Percentiles rank a stretch among this genome's conserved stretches.
Evolutionary conservation across 1,140 invertebrate genomes (phyloP).

Genomic region (Platyscapa corneri): DNA sequence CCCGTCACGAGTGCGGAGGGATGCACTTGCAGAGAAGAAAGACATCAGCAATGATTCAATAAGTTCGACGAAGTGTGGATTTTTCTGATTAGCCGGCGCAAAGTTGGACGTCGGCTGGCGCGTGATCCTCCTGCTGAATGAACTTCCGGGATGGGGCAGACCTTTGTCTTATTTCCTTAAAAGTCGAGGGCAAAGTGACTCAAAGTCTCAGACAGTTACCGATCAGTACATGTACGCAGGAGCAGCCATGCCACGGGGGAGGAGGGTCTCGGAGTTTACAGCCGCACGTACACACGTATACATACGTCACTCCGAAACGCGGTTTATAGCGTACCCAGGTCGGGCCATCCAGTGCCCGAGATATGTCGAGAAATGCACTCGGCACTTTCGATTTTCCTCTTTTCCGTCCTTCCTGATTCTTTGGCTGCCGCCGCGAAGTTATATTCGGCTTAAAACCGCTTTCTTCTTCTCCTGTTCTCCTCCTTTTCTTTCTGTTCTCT

Average conservation of each 20-base stretch:
- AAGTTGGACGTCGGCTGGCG: slow-evolving; percentile 65
- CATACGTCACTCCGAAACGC: no score
- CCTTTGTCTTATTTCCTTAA: slow-evolving; percentile 64
- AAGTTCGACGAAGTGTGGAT: slow-evolving; percentile 66
- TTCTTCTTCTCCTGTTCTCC: neutral
- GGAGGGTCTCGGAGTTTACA: no score
- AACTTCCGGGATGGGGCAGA: slow-evolving; percentile 45
- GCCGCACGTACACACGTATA: no score
- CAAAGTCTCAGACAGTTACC: neutral
- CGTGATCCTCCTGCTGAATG: slow-evolving; percentile 68
- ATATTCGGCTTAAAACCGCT: neutral
- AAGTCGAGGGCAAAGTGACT: slow-evolving; percentile 52
- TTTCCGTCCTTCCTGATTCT: neutral
- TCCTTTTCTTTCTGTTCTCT: no score
- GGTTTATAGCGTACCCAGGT: no score
- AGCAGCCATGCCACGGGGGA: no score
- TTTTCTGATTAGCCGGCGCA: slow-evolving; percentile 69
- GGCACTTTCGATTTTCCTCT: slow-evolving; percentile 46
- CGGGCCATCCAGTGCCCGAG: no score
- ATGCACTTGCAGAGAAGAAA: neutral
- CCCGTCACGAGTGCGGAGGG: neutral
- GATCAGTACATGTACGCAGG: slow-evolving; percentile 52
- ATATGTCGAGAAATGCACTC: slow-evolving; percentile 60
- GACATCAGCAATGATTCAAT: slow-evolving; percentile 63
- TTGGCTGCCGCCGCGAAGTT: neutral